Conservation (phyloP, 2,797 vertebrate species). For the Poliocrania exsul region DNA sequence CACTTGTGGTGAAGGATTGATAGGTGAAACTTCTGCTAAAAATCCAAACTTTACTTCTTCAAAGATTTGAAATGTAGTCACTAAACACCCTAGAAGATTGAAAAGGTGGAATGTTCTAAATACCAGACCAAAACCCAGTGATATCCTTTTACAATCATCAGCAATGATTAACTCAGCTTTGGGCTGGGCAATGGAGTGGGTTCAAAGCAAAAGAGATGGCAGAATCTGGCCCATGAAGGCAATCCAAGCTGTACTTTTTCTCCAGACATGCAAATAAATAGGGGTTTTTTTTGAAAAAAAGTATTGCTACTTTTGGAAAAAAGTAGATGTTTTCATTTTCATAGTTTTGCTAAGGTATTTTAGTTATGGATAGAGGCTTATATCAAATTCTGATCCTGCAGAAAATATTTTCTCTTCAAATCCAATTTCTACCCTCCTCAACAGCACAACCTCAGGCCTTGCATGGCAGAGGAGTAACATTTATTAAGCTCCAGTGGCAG, state of each 20-base stretch:
- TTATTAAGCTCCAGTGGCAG: neutral
- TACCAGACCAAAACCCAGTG: neutral
- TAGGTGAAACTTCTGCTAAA: neutral
- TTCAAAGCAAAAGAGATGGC: neutral
- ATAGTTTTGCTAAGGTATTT: neutral
- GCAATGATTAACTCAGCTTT: neutral
- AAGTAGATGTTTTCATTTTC: neutral
- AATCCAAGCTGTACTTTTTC: neutral
- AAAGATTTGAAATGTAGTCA: neutral
- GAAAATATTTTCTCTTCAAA: neutral
- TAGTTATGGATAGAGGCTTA: neutral
- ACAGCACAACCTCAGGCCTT: neutral
- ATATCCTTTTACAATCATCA: neutral
- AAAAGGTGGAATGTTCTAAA: neutral
- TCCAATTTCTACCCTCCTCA: neutral
- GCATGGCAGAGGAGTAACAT: neutral
- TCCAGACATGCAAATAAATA: neutral
- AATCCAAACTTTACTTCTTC: neutral
- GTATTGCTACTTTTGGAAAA: neutral
- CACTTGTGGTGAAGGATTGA: accelerated
- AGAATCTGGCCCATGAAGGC: neutral
- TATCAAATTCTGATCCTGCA: neutral
- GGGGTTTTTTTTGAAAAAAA: accelerated
- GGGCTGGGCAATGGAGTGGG: neutral
- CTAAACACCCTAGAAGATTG: neutral